These are phyloP conservation scores for Catonia carolina DNA, from an alignment of 2,888 invertebrate genomes.

Conservation along the genomic window DNA sequence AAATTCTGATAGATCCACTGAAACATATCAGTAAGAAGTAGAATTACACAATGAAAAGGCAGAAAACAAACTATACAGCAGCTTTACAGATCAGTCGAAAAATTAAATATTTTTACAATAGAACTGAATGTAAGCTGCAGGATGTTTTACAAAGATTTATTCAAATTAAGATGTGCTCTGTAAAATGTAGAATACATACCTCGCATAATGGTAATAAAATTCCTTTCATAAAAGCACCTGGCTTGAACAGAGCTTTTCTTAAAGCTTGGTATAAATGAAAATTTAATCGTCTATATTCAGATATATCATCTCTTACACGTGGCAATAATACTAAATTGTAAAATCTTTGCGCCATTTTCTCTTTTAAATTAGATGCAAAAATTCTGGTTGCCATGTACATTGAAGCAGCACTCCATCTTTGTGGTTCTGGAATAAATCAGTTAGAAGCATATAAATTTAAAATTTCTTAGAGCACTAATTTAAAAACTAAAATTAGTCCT, in stretches of 20 bases:
- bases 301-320: conserved; percentile 87
- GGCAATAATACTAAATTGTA: conserved; percentile 90
- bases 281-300: conserved; percentile 90
- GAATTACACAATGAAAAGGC: too few species aligned
- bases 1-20: too few species aligned
- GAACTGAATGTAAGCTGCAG: too few species aligned
- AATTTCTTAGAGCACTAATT: neutral
- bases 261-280: conserved; percentile 94
- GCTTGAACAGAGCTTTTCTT: conserved; percentile 89
- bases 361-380: conserved; percentile 96
- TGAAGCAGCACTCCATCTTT: conserved; percentile 95
- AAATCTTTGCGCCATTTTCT: conserved; percentile 89
- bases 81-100: too few species aligned
- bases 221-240: conserved; percentile 97
- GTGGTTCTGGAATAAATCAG: conserved; percentile 58
- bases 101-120: too few species aligned
- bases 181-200: conserved; percentile 42
- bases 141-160: too few species aligned
- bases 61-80: too few species aligned
- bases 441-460: neutral
- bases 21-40: too few species aligned
- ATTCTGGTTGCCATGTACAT: conserved; percentile 95
- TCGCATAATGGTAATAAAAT: conserved; percentile 56
- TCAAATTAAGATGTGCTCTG: too few species aligned
- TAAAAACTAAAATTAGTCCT: too few species aligned